These are phyloP conservation scores for Blera fallax DNA, from an alignment of 2,888 invertebrate species.

Conservation along the genomic window DNA sequence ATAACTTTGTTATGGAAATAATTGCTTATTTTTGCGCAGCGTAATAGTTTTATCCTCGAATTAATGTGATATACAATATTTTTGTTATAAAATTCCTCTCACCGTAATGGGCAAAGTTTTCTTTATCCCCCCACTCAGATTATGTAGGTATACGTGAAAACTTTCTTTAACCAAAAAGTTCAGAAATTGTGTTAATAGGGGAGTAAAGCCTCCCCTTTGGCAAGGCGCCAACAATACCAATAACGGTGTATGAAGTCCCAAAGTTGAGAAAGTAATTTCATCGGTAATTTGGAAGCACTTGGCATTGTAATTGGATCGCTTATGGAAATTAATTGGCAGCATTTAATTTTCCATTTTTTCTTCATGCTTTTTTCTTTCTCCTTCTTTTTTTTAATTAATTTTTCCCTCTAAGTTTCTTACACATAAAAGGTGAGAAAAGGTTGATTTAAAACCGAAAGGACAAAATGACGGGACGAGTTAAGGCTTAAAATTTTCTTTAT, in stretches of 20 bases:
- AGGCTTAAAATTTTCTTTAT: no score
- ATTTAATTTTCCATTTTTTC: constrained; percentile 67
- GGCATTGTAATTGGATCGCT: constrained; percentile 71
- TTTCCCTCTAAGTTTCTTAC: constrained; percentile 6
- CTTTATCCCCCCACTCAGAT: neutral
- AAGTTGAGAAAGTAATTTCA: constrained; percentile 70
- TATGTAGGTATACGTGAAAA: constrained; percentile 5
- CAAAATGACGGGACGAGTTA: neutral
- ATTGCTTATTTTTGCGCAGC: constrained; percentile 36
- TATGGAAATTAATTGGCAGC: constrained; percentile 71
- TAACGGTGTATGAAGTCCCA: neutral
- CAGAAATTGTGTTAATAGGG: constrained; percentile 32
- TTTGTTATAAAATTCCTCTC: constrained; percentile 30
- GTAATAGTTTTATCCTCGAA: neutral
- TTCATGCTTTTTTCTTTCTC: neutral
- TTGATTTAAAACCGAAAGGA: constrained; percentile 40
- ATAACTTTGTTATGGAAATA: constrained; percentile 67
- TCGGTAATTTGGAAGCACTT: constrained; percentile 71
- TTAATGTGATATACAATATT: neutral
- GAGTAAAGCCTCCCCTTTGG: neutral
- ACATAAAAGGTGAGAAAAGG: constrained; percentile 21
- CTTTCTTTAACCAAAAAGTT: constrained; percentile 30
- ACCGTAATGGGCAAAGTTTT: constrained; percentile 3
- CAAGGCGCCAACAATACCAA: constrained; percentile 15
- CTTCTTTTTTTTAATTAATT: constrained; percentile 54